Evolutionary conservation across 2,797 vertebrate species (phyloP), one percentile per base, ranked within the genome.

Genomic region (Babyrousa celebensis): DNA sequence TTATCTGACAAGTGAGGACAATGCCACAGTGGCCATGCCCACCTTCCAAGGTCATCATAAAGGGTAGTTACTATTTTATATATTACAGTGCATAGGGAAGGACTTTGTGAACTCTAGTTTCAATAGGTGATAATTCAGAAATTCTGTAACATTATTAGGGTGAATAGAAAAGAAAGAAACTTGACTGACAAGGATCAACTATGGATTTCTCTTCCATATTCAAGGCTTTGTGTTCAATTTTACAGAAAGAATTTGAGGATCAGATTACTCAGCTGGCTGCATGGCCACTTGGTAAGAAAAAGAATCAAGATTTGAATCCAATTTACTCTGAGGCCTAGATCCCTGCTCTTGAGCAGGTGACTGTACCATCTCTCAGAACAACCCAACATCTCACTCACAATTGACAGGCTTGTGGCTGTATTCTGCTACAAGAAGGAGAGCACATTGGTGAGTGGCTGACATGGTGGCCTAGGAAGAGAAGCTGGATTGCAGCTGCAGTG

Each of bases 221-320:
- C 40, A 83, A 65, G 52, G 20, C 15, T 95, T n/a, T 67, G 4
- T 75, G n/a, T 52, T 93, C 63, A 85, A 12, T 74, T 86, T 85
- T 40, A 85, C 17, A 78, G 67, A 75, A 11, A 62, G 70, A 65
- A 58, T 91, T 74, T 94, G 65, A 90, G 56, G 29, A 40, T 79
- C 29, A 65, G 36, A 3, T 71, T 78, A 10, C n/a, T 12, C 20
- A 84, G 7, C 27, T 75, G 58, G 20, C 14, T 65, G 52, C 4
- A 27, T 29, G 20, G 9, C 5, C 15, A 27, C 7, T 14, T 43
- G 23, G 29, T 62, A 89, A 91, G 60, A 79, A 77, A 77, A 80
- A 27, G 7, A 78, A 12, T 67, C 88, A 23, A 88, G 71, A 62
- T 78, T 83, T 79, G 65, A 79, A 63, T 74, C 5, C 21, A 71